Percentiles rank a stretch among this genome's conserved stretches.
These are phyloP conservation scores for Eupeodes latifasciatus DNA, from an alignment of 2,888 invertebrate genomes.

Conservation along the genomic window DNA sequence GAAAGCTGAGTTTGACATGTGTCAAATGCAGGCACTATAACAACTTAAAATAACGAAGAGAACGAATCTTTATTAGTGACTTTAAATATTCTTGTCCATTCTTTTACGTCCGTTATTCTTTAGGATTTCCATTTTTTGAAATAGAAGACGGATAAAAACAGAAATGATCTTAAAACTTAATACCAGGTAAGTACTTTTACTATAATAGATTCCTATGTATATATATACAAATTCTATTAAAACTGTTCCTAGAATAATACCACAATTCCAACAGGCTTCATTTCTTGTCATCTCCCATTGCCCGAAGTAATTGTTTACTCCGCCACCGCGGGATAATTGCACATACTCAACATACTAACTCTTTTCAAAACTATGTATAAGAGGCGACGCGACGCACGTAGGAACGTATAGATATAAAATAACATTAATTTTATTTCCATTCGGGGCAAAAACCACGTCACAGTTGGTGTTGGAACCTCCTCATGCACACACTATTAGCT, in stretches of 20 bases:
- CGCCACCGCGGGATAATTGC: constrained; percentile 61
- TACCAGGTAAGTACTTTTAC: no score
- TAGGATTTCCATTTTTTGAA: no score
- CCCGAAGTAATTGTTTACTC: constrained; percentile 21
- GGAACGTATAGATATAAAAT: constrained; percentile 18
- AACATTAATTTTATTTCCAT: constrained; percentile 55
- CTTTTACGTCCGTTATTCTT: no score
- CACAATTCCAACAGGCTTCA: constrained; percentile 24
- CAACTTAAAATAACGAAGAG: no score
- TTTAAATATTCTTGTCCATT: no score
- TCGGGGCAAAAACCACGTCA: not conserved
- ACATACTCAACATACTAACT: constrained; percentile 30
- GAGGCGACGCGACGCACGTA: not conserved
- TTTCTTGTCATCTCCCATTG: constrained; percentile 55
- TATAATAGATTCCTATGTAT: no score
- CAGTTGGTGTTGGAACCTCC: constrained; percentile 33
- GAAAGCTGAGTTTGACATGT: no score
- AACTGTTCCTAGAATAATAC: not conserved
- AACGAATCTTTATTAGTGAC: no score
- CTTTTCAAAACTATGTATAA: not conserved
- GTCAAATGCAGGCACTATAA: no score
- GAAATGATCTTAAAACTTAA: no score
- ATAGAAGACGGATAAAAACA: no score
- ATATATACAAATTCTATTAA: not conserved
- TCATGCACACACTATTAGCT: constrained; percentile 30